A percentile compares a stretch with the other conserved stretches of the same genome.
Evolutionary conservation across 2,113 vertebrate species (phyloP).

Genomic region (Coregonus clupeaformis): DNA sequence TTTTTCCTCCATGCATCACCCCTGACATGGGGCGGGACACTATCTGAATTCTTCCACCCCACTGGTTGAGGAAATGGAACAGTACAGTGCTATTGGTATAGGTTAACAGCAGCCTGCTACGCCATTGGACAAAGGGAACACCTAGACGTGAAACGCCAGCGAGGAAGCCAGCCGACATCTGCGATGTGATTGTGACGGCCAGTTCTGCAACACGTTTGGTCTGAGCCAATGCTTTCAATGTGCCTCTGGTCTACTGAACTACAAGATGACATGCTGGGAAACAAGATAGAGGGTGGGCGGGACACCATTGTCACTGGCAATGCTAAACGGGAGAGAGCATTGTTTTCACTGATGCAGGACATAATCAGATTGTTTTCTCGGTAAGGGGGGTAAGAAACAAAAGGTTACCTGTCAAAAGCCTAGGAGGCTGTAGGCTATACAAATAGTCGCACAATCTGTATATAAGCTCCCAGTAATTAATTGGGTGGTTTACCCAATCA

Average conservation of each 20-base stretch:
- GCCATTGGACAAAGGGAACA: constrained; percentile 21
- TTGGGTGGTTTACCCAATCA: no score
- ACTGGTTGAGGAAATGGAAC: constrained; percentile 32
- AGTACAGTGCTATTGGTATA: constrained; percentile 5
- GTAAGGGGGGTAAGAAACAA: constrained; percentile 1
- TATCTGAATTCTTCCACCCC: constrained; percentile 26
- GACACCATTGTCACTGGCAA: constrained; percentile 18
- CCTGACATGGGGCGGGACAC: constrained; percentile 37
- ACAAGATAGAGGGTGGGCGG: not conserved
- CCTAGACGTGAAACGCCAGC: not conserved
- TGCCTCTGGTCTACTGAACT: constrained; percentile 24
- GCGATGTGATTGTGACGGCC: constrained; percentile 13
- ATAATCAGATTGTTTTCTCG: constrained; percentile 40
- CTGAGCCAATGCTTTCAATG: not conserved
- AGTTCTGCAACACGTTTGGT: constrained; percentile 8
- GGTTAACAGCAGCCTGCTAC: constrained; percentile 14
- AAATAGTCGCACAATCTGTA: constrained; percentile 18
- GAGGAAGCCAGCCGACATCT: constrained; percentile 9
- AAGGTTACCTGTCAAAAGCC: constrained; percentile 1
- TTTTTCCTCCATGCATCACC: constrained; percentile 36
- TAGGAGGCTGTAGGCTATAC: no score
- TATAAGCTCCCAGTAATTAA: no score
- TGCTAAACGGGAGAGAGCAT: constrained; percentile 24
- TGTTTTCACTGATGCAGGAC: constrained; percentile 45
- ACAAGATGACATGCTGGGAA: constrained; percentile 12